phyloP scores from a whole-genome alignment of 35 echinoderm and acorn worm species.

The Amphiura filiformis region DNA sequence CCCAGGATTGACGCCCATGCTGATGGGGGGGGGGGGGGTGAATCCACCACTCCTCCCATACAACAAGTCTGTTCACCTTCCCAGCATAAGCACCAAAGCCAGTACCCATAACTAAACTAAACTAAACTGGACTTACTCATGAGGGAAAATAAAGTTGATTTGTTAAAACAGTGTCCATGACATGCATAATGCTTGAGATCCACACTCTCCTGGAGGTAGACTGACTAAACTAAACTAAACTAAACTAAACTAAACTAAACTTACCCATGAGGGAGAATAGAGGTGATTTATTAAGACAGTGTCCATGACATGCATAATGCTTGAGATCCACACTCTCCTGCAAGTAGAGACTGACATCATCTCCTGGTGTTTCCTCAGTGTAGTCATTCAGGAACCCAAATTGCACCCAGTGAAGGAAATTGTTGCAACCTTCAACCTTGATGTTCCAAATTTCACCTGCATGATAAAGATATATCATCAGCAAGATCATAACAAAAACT shows the following conservation, averaged over 20 bases:
- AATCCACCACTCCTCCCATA: too few species aligned
- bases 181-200: constrained; percentile 44
- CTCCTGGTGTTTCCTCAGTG: not conserved
- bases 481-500: not conserved
- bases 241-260: too few species aligned
- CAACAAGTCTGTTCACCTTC: too few species aligned
- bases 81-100: too few species aligned
- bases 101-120: too few species aligned
- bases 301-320: constrained; percentile 20
- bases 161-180: constrained; percentile 38
- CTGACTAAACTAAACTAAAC: too few species aligned
- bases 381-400: constrained; percentile 34
- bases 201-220: constrained; percentile 24
- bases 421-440: constrained; percentile 44
- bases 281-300: constrained; percentile 42
- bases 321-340: constrained; percentile 36
- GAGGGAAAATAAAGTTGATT: constrained; percentile 35
- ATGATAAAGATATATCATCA: not conserved
- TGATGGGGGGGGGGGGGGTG: too few species aligned
- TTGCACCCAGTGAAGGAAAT: constrained; percentile 54
- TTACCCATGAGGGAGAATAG: constrained; percentile 56
- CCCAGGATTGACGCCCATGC: too few species aligned
- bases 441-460: constrained; percentile 1
- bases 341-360: constrained; percentile 31
- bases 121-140: constrained; percentile 58